Percentiles rank a stretch among this genome's conserved stretches.
Conservation (phyloP, 2,113 vertebrate species). For the Lophius piscatorius region DNA sequence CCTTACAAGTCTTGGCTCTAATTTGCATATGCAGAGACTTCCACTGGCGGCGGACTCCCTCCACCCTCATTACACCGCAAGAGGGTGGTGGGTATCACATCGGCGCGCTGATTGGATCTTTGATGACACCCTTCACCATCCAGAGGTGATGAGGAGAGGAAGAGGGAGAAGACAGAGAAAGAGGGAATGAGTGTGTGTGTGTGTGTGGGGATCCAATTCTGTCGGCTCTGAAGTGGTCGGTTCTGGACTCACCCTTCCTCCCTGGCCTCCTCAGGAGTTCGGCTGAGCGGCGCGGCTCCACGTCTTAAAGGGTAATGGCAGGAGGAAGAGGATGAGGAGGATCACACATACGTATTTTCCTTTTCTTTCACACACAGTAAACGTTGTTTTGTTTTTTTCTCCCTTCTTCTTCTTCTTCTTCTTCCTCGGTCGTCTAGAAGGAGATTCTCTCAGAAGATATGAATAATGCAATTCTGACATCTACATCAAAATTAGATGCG, state of each 20-base stretch:
- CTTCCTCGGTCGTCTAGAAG: too few species aligned
- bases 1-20: constrained; percentile 66
- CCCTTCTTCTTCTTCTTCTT: too few species aligned
- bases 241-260: too few species aligned
- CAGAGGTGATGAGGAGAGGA: constrained; percentile 66
- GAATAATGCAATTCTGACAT: constrained; percentile 71
- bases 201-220: constrained; percentile 83
- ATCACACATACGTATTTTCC: constrained; percentile 2
- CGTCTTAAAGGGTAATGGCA: constrained; percentile 90
- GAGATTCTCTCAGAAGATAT: constrained; percentile 40
- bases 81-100: constrained; percentile 69
- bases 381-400: background rate
- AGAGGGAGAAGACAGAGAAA: constrained; percentile 1
- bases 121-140: constrained; percentile 76
- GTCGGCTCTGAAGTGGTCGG: constrained; percentile 90
- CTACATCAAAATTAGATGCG: constrained; percentile 61
- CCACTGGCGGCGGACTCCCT: constrained; percentile 53
- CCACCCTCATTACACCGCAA: constrained; percentile 59
- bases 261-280: background rate
- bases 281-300: constrained; percentile 69
- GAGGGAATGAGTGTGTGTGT: constrained; percentile 28
- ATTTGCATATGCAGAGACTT: constrained; percentile 80
- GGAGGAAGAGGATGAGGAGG: constrained; percentile 49
- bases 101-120: constrained; percentile 94
- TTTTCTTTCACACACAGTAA: background rate